These are phyloP conservation scores for Calephelis nemesis DNA, from an alignment of 1,140 invertebrate genomes.

Conservation along the genomic window DNA sequence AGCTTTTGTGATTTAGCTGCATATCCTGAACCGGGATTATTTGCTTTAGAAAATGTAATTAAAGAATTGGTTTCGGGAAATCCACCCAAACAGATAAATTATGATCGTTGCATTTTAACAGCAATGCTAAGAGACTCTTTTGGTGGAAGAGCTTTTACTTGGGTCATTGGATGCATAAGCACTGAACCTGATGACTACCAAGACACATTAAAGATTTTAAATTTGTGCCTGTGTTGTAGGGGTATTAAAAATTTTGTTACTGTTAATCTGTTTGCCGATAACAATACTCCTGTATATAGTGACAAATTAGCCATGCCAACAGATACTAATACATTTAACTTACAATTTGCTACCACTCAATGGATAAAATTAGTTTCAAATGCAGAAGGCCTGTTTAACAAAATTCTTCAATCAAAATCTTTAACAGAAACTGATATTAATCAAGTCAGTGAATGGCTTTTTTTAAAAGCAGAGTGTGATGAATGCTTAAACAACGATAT, in stretches of 20 bases:
- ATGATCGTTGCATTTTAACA: slow-evolving; percentile 83
- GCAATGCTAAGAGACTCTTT: slow-evolving; percentile 85
- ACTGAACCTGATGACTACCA: slow-evolving; percentile 81
- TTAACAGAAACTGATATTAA: slow-evolving; percentile 84
- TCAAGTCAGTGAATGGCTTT: slow-evolving; percentile 92
- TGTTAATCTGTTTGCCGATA: slow-evolving; percentile 84
- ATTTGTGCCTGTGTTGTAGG: slow-evolving; percentile 81
- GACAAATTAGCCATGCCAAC: slow-evolving; percentile 70
- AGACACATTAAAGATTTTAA: slow-evolving; percentile 82
- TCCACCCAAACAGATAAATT: slow-evolving; percentile 79
- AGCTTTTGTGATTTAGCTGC: slow-evolving; percentile 84
- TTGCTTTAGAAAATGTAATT: slow-evolving; percentile 82
- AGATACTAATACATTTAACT: slow-evolving; percentile 79
- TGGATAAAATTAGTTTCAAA: slow-evolving; percentile 90
- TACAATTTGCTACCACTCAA: slow-evolving; percentile 90
- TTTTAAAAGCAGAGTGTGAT: slow-evolving; percentile 91
- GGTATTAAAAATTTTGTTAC: slow-evolving; percentile 84
- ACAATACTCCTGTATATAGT: slow-evolving; percentile 79
- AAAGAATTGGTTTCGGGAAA: slow-evolving; percentile 80
- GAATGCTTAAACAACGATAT: slow-evolving; percentile 86
- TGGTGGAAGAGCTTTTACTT: slow-evolving; percentile 84
- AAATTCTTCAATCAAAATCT: slow-evolving; percentile 81
- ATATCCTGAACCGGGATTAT: slow-evolving; percentile 81
- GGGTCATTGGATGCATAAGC: slow-evolving; percentile 83
- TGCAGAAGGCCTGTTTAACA: slow-evolving; percentile 90